These are phyloP conservation scores for Gymnoscopelus braueri DNA, from an alignment of 2,797 vertebrate species.

Conservation along the genomic window DNA sequence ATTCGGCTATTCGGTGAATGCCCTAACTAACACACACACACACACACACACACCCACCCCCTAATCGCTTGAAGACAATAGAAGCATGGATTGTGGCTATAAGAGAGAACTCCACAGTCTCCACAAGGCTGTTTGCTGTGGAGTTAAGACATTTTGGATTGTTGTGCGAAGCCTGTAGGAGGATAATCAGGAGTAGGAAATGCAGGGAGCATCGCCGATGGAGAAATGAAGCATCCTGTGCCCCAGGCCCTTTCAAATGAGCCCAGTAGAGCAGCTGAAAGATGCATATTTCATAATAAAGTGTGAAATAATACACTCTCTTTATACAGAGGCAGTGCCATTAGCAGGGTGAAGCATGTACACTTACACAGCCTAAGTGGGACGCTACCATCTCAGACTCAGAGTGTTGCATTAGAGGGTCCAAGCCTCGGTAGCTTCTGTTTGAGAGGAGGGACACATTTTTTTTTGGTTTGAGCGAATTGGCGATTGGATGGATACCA, in stretches of 20 bases:
- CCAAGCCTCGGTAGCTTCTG: background rate
- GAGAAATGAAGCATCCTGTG: constrained; percentile 59
- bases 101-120: background rate
- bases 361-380: constrained; percentile 36
- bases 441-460: background rate
- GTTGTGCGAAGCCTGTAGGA: constrained; percentile 55
- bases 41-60: constrained; percentile 1
- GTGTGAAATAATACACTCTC: constrained; percentile 11
- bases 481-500: background rate
- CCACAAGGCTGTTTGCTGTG: no score
- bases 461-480: background rate
- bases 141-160: constrained; percentile 48
- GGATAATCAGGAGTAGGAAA: constrained; percentile 60
- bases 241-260: constrained; percentile 61
- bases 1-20: no score
- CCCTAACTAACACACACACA: no score
- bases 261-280: constrained; percentile 59
- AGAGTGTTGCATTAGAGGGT: constrained; percentile 14
- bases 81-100: constrained; percentile 57
- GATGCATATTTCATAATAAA: constrained; percentile 54
- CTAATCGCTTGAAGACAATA: constrained; percentile 58
- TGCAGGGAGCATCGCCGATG: constrained; percentile 40
- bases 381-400: constrained; percentile 23
- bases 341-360: constrained; percentile 43
- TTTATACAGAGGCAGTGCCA: constrained; percentile 57